These are phyloP conservation scores for Pachypeltis micranthus DNA, from an alignment of 1,140 invertebrate genomes.

Conservation along the genomic window DNA sequence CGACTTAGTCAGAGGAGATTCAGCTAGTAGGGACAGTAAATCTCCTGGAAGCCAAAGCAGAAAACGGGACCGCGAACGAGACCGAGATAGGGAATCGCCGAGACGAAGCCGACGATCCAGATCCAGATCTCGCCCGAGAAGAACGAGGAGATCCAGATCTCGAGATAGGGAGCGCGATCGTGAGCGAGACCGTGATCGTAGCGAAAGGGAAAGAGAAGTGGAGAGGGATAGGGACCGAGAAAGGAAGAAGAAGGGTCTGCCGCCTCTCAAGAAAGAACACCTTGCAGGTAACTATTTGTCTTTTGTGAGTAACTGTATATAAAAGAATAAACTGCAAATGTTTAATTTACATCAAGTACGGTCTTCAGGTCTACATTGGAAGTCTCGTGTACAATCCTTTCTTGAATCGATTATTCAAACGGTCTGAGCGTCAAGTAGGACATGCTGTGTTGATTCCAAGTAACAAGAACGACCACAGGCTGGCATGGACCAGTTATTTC, in stretches of 20 bases:
- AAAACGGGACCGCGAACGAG: conserved; percentile 26
- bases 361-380: too few relatives aligned
- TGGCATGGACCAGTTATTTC: too few relatives aligned
- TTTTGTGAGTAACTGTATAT: neutral
- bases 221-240: conserved; percentile 68
- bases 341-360: too few relatives aligned
- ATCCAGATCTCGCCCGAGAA: conserved; percentile 31
- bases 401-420: too few relatives aligned
- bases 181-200: neutral
- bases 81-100: conserved; percentile 27
- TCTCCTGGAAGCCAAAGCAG: conserved; percentile 35
- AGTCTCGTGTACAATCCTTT: too few relatives aligned
- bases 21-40: conserved; percentile 30
- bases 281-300: conserved; percentile 70
- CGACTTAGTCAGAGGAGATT: conserved; percentile 26
- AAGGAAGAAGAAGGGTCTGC: conserved; percentile 68
- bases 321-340: conserved; percentile 6
- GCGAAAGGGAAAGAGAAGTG: neutral
- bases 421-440: too few relatives aligned
- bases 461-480: too few relatives aligned
- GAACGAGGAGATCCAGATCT: conserved; percentile 29
- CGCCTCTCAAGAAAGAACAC: conserved; percentile 73
- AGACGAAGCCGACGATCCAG: conserved; percentile 31
- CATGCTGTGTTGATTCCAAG: too few relatives aligned
- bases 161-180: conserved; percentile 18